phyloP scores from a whole-genome alignment of 2,888 invertebrate species.

The Tiliacea citrago region DNA sequence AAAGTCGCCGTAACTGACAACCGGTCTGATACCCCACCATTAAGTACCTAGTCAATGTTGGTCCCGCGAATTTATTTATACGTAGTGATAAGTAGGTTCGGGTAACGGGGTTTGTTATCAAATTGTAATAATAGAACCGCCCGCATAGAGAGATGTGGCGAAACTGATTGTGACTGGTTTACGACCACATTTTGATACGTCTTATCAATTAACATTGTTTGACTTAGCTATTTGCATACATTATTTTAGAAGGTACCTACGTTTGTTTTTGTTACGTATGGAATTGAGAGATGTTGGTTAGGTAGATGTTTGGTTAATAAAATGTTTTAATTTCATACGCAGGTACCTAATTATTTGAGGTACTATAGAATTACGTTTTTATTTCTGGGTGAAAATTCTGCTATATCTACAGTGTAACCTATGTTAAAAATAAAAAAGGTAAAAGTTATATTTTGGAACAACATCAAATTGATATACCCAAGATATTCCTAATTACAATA shows the following conservation, averaged over 20 bases:
- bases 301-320: background rate
- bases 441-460: no score
- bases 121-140: conserved; percentile 32
- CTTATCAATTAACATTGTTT: conserved; percentile 59
- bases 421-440: no score
- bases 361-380: no score
- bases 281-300: background rate
- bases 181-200: conserved; percentile 50
- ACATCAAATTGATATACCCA: no score
- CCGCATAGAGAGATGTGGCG: conserved; percentile 43
- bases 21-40: conserved; percentile 45
- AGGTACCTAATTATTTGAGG: background rate
- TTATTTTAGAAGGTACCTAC: conserved; percentile 28
- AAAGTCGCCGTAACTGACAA: conserved; percentile 9
- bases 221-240: conserved; percentile 61
- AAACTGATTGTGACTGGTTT: conserved; percentile 56
- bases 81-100: background rate
- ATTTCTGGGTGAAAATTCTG: background rate
- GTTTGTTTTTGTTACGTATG: conserved; percentile 22
- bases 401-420: background rate
- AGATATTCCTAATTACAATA: no score
- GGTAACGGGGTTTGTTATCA: conserved; percentile 32
- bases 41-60: conserved; percentile 3
- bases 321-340: background rate
- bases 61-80: conserved; percentile 36